Evolutionary conservation across 1,140 invertebrate genomes (phyloP).

Genomic region (Heliconius hewitsoni): DNA sequence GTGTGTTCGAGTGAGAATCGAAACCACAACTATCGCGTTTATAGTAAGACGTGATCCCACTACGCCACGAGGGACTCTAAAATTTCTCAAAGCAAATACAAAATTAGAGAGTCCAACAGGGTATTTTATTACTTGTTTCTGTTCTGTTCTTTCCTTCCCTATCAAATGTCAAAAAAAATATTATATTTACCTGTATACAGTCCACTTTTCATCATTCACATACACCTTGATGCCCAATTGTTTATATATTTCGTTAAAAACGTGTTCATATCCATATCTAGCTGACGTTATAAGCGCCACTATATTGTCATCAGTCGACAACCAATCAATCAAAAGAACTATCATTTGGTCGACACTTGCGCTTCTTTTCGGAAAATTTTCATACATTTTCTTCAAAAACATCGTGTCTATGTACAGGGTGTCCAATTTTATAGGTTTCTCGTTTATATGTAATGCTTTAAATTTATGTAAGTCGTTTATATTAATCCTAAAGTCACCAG

Average conservation of each 20-base stretch:
- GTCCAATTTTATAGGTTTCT: conserved; percentile 80
- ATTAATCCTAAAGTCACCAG: conserved; percentile 86
- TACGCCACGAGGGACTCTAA: not conserved
- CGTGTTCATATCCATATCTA: conserved; percentile 83
- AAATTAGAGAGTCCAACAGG: too few species aligned
- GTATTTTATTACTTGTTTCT: too few species aligned
- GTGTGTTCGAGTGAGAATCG: not conserved
- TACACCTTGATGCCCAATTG: conserved; percentile 81
- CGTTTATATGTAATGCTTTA: conserved; percentile 79
- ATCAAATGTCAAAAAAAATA: not conserved
- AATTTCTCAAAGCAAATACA: not conserved
- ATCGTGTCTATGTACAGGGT: conserved; percentile 88
- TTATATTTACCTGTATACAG: conserved; percentile 58
- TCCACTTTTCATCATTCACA: conserved; percentile 65
- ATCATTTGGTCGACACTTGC: conserved; percentile 80
- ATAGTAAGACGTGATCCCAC: not conserved
- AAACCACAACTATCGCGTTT: not conserved
- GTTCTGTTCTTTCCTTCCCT: too few species aligned
- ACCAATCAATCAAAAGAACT: conserved; percentile 72
- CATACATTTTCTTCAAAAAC: conserved; percentile 81
- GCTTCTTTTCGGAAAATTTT: conserved; percentile 82
- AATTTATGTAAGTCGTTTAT: conserved; percentile 81
- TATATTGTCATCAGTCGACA: conserved; percentile 72
- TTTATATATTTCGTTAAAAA: conserved; percentile 82
- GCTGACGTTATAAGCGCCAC: conserved; percentile 81